Base-by-base conservation (phyloP, 2,797 vertebrate species). In the Luscinia megarhynchos region DNA sequence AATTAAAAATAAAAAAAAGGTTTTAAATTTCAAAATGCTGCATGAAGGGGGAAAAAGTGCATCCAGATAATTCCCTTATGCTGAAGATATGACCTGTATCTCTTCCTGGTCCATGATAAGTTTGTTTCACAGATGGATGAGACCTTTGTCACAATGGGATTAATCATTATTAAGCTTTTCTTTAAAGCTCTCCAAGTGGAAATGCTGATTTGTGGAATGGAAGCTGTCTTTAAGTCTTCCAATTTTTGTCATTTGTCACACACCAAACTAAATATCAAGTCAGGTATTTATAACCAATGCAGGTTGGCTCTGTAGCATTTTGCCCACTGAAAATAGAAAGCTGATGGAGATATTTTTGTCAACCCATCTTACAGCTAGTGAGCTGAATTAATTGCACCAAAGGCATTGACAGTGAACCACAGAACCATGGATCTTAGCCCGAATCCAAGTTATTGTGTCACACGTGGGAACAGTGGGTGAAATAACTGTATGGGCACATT, bases 1-100 rank as follows among this genome's bases (percentile, higher is more conserved):
- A 27, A 2, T n/a, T 51, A 3, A 1, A 6, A 34, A 10, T 18
- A 18, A 48, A 12, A n/a, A 24, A n/a, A 30, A 27, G 9, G 6
- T 36, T 68, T 34, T 12, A 30, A 27, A 36, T 41, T 18, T 24
- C 7, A 16, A 75, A 76, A 5, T 1, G 0, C 8, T 34, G 8
- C 12, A 5, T 74, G 14, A 12, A n/a, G 26, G 36, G 12, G 11
- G 4, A 7, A 51, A 26, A 4, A 30, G 6, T 51, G 10, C 19
- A 32, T 69, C 38, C 26, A 36, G 15, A 7, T 53, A 54, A 48
- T 36, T 68, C 8, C 40, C 14, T 70, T 53, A 7, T 8, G 54
- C 4, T 63, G 30, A 53, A 23, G n/a, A 20, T 36, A 22, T 38
- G 70, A 62, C 16, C 4, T 7, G 3, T 63, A 20, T 53, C 43